Conservation (phyloP, 2,797 vertebrate species). For the Crotalus adamanteus region DNA sequence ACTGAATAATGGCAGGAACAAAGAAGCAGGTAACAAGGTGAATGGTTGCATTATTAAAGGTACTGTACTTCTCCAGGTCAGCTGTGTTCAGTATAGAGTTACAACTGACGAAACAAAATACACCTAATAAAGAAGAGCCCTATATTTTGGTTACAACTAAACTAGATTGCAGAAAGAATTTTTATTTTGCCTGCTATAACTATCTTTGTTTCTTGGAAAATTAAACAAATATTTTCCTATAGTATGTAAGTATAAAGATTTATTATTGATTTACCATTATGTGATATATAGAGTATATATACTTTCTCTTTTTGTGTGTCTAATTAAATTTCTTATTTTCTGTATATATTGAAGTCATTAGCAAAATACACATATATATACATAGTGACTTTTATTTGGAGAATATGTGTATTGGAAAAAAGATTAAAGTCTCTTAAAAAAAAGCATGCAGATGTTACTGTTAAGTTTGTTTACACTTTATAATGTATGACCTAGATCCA, state of each 20-base stretch:
- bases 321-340: constrained; percentile 30
- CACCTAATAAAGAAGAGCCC: constrained; percentile 5
- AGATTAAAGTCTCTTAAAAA: neutral
- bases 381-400: neutral
- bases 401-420: neutral
- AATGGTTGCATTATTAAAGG: constrained; percentile 49
- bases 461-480: constrained; percentile 18
- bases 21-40: constrained; percentile 31
- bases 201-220: constrained; percentile 18
- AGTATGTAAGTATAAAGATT: constrained; percentile 22
- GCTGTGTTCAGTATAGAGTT: constrained; percentile 33
- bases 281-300: neutral
- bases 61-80: constrained; percentile 13
- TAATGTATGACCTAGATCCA: neutral
- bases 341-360: neutral
- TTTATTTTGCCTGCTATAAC: constrained; percentile 10
- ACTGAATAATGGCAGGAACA: constrained; percentile 22
- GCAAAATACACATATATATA: neutral
- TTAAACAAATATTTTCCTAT: neutral
- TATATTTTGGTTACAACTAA: constrained; percentile 27
- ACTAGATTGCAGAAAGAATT: constrained; percentile 34
- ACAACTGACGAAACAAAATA: constrained; percentile 44
- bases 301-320: constrained; percentile 35
- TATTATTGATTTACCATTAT: neutral
- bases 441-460: neutral